Conservation (phyloP, 2,888 invertebrate genomes). For the Amiota communis region DNA sequence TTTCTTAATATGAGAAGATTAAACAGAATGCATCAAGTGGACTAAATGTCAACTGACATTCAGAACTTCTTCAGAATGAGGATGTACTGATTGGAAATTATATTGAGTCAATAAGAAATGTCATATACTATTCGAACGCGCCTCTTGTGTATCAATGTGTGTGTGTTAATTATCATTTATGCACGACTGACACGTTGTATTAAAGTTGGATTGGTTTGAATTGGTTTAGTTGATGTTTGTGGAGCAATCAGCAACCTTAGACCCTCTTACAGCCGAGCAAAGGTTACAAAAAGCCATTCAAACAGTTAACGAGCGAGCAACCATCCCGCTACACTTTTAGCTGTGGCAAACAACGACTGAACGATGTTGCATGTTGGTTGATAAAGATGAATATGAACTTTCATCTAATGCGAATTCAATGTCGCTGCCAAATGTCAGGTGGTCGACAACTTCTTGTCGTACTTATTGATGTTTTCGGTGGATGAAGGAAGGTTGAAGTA, state of each 20-base stretch:
- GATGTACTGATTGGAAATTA: no score
- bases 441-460: not conserved
- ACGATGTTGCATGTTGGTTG: conserved; percentile 31
- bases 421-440: conserved; percentile 41
- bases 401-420: conserved; percentile 61
- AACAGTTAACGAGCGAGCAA: no score
- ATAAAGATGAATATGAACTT: conserved; percentile 46
- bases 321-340: not conserved
- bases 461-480: no score
- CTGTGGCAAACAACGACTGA: not conserved
- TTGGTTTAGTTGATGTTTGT: not conserved
- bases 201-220: no score
- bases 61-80: not conserved
- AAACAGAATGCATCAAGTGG: not conserved
- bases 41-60: not conserved
- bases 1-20: no score
- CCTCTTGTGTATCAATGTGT: not conserved
- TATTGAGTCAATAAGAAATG: no score
- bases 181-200: conserved; percentile 16
- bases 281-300: no score
- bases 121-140: no score
- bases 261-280: no score
- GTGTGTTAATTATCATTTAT: conserved; percentile 19
- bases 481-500: no score
- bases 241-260: not conserved